Evolutionary conservation across 2,797 vertebrate genomes (phyloP).

Genomic region (Acestrorhynchus altus): DNA sequence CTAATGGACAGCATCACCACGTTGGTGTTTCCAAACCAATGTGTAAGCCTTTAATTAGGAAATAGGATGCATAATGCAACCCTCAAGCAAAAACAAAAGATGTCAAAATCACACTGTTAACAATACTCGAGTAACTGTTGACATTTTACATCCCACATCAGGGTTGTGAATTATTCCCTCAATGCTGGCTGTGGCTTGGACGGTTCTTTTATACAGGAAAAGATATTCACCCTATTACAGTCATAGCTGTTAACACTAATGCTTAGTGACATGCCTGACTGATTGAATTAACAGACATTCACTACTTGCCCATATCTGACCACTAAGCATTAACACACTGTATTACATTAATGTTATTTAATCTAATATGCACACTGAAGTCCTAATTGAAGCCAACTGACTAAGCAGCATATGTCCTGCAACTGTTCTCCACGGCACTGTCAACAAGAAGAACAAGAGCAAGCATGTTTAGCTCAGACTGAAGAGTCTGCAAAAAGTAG

Average conservation of each 20-base stretch:
- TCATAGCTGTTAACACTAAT: background rate
- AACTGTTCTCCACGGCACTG: background rate
- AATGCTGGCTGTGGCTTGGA: background rate
- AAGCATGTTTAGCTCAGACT: background rate
- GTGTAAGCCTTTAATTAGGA: background rate
- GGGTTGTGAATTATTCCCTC: background rate
- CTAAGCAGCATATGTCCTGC: background rate
- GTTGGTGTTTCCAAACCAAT: background rate
- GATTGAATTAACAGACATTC: background rate
- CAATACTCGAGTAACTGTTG: background rate
- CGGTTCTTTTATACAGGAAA: background rate
- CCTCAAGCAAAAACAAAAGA: background rate
- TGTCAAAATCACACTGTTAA: background rate
- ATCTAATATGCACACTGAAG: conserved; percentile 7
- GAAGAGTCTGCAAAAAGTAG: background rate
- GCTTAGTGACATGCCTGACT: background rate
- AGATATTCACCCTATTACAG: background rate
- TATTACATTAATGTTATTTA: background rate
- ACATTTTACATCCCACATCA: background rate
- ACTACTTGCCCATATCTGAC: too few species aligned
- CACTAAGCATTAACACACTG: background rate
- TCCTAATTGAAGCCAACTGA: background rate
- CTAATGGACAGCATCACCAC: background rate
- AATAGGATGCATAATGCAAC: background rate
- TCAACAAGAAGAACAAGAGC: background rate